Evolutionary conservation across 2,797 vertebrate species (phyloP), one percentile per base, ranked within the genome.

Genomic region (Smutsia gigantea): DNA sequence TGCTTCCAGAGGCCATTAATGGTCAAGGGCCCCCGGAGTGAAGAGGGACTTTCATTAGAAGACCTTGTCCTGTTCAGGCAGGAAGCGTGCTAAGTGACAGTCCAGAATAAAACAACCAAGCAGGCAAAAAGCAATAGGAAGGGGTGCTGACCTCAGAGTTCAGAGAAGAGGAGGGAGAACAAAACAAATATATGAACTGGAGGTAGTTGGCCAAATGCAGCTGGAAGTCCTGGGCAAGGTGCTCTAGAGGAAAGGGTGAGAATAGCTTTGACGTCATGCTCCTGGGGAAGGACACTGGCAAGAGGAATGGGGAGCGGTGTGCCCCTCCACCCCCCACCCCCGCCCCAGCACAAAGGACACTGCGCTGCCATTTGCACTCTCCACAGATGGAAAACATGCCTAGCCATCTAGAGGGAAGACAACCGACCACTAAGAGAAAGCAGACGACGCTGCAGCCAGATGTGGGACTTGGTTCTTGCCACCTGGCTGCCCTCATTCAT

Each of bases 41-140:
- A 78, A 88, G 93, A 39, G 95, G 37, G 86, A 84, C 96, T 91
- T 91, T 88, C 91, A 75, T 81, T 59, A 53, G 82, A 49, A 84
- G 81, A 69, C 19, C 93, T 74, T 57, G 87, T 84, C 81, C 85
- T 59, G 42, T 7, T 25, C 18, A 8, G 79, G 61, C 91, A 96
- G 95, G 94, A 97, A 96, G 85, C 66, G 0, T 2, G 51, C 87
- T 27, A 46, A 72, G 39, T 64, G 96, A 81, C 84, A 8, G 17
- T 42, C n/a, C 9, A 1, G 55, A 37, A 75, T 2, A 96, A 96
- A 96, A 92, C 82, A 87, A 69, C 19, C 2, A 66, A 95, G 78
- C 81, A 21, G 59, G 69, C 51, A 91, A 66, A 31, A 17, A 92
- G 97, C 64, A 72, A 64, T n/a, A 90, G 94, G 72, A 96, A 87